Evolutionary conservation across 2,888 invertebrate species (phyloP).

Genomic region (Ceramica pisi): DNA sequence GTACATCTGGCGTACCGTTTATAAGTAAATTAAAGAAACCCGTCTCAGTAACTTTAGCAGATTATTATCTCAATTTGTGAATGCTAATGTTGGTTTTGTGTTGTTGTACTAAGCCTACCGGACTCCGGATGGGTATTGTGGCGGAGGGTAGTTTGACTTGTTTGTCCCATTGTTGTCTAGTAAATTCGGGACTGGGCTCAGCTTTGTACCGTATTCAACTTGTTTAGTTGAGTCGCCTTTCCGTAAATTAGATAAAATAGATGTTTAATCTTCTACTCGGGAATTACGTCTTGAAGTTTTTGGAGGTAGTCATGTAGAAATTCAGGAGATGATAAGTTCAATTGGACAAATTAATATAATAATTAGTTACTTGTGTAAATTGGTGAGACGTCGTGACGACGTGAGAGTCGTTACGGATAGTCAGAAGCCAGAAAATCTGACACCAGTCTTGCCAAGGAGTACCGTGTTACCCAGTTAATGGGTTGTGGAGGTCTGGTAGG

Average conservation of each 20-base stretch:
- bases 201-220: slow-evolving; percentile 44
- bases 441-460: no score
- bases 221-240: slow-evolving; percentile 32
- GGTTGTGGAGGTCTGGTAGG: no score
- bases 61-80: slow-evolving; percentile 66
- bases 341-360: background rate
- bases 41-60: slow-evolving; percentile 17
- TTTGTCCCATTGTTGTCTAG: slow-evolving; percentile 51
- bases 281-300: slow-evolving; percentile 3
- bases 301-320: background rate
- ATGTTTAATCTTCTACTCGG: slow-evolving; percentile 29
- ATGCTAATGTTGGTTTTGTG: slow-evolving; percentile 59
- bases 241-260: slow-evolving; percentile 10
- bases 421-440: no score
- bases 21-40: slow-evolving; percentile 64
- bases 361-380: background rate
- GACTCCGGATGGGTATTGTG: slow-evolving; percentile 52
- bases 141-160: slow-evolving; percentile 42
- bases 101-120: slow-evolving; percentile 45
- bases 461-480: no score
- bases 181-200: slow-evolving; percentile 35
- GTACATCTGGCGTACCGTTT: slow-evolving; percentile 50
- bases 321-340: background rate
- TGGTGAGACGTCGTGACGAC: no score
- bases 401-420: no score